These are phyloP conservation scores for Amitus sp. DNA, from an alignment of 2,888 invertebrate species.

Conservation along the genomic window DNA sequence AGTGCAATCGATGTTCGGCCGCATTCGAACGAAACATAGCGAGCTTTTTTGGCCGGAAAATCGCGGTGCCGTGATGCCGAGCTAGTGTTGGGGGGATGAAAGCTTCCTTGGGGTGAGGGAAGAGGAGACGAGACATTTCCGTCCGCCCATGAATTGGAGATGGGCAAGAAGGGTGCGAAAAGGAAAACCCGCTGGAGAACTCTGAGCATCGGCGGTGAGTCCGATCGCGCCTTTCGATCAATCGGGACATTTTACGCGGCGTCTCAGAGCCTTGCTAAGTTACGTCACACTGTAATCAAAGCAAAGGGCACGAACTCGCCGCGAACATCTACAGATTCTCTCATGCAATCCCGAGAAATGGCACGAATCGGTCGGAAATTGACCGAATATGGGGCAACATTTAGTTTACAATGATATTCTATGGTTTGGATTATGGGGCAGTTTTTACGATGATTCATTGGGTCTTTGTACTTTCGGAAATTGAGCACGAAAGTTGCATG, in stretches of 20 bases:
- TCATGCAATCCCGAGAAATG: no score
- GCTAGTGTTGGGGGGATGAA: background rate
- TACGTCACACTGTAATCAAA: constrained; percentile 19
- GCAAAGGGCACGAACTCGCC: background rate
- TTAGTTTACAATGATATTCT: no score
- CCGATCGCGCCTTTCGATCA: background rate
- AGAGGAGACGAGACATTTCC: constrained; percentile 19
- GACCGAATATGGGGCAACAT: no score
- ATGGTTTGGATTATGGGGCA: no score
- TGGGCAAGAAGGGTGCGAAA: constrained; percentile 71
- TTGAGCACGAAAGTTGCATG: no score
- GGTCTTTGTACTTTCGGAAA: no score
- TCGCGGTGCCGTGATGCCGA: background rate
- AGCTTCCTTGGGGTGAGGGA: background rate
- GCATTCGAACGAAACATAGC: no score
- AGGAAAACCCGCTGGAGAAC: constrained; percentile 74
- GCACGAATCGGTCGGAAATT: no score
- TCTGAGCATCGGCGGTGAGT: constrained; percentile 70
- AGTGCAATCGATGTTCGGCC: no score
- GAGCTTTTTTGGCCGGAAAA: background rate
- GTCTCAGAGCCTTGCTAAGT: constrained; percentile 7
- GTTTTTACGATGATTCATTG: no score
- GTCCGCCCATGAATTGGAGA: constrained; percentile 48
- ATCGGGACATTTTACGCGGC: background rate
- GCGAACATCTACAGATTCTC: no score